Conservation (phyloP, 1,140 invertebrate genomes). For the Varroa destructor region DNA sequence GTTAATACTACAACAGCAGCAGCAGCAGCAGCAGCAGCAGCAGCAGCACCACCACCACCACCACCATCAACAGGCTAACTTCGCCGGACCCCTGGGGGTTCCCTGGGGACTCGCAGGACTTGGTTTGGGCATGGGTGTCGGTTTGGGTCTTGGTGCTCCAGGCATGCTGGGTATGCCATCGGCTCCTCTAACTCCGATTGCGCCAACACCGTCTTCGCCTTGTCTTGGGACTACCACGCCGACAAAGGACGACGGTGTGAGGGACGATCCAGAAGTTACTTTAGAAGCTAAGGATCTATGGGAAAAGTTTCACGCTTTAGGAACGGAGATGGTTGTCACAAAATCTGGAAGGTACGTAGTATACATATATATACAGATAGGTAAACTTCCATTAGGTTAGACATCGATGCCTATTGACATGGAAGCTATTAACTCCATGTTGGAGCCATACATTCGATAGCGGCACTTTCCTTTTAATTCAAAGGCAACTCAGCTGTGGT, state of each 20-base stretch:
- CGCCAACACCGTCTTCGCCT: not conserved
- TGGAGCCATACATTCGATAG: too few species aligned
- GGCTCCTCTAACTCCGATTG: not conserved
- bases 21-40: slow-evolving; percentile 6
- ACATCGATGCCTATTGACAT: too few species aligned
- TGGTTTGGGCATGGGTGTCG: not conserved
- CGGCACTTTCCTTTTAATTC: too few species aligned
- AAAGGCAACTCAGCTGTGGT: too few species aligned
- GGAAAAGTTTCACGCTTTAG: slow-evolving; percentile 34
- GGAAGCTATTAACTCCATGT: too few species aligned
- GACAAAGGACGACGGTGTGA: slow-evolving; percentile 38
- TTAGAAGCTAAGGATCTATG: slow-evolving; percentile 34
- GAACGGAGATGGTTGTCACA: slow-evolving; percentile 36
- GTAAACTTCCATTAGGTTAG: too few species aligned
- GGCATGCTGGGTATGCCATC: not conserved
- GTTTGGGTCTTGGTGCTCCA: not conserved
- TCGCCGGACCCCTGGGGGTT: not conserved
- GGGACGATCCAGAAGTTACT: slow-evolving; percentile 42
- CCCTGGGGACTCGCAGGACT: not conserved
- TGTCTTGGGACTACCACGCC: slow-evolving; percentile 22
- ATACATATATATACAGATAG: not conserved
- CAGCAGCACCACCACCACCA: not conserved
- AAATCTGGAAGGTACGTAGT: slow-evolving; percentile 34
- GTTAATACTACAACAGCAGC: slow-evolving; percentile 7
- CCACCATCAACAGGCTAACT: not conserved